Evolutionary conservation across 1,140 invertebrate species (phyloP), one percentile per base, ranked within the genome.

Genomic region (Carcinoscorpius rotundicauda): DNA sequence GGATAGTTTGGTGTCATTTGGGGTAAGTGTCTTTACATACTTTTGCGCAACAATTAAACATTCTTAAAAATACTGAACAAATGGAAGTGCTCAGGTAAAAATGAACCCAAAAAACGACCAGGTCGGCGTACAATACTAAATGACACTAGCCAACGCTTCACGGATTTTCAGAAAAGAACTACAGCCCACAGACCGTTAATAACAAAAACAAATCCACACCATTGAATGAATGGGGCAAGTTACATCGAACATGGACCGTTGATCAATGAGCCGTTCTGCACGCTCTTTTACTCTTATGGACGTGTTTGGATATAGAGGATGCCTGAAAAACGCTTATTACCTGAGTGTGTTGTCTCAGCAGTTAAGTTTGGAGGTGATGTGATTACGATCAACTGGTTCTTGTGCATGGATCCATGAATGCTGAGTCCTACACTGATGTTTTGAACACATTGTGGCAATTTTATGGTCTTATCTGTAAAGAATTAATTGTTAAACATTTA

Each of bases 281-380:
- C 61, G 4, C 10, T 62, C 51, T 62, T 62, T 52, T 52, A 62
- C 10, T 62, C 50, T 9, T 4, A 62, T 62, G 61, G 60, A 10
- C 9, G 5, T 62, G 51, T 52, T 53, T 63, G 62, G 52, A 11
- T 63, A 5, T 63, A 52, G 55, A 52, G 53, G 5, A 10, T 57
- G 53, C 55, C 53, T 48, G 53, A 50, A 9, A 49, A 63, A 63
- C 53, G 11, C 48, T 55, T 63, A 6, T 56, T 63, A 49, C 55
- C 51, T 9, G 4, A 29, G 50, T 63, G 52, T 6, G 51, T 63
- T 29, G 53, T 63, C 9, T 5, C 51, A 62, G 53, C 61, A 10
- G 50, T 62, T 48, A 62, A 62, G 61, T 52, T 62, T n/a, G 61
- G 61, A 5, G 61, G 11, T 52, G 51, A 29, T 52, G 51, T 52